A percentile compares a stretch with the other conserved stretches of the same genome.
Conservation (phyloP, 2,797 vertebrate genomes). For the Poecilia gillii region DNA sequence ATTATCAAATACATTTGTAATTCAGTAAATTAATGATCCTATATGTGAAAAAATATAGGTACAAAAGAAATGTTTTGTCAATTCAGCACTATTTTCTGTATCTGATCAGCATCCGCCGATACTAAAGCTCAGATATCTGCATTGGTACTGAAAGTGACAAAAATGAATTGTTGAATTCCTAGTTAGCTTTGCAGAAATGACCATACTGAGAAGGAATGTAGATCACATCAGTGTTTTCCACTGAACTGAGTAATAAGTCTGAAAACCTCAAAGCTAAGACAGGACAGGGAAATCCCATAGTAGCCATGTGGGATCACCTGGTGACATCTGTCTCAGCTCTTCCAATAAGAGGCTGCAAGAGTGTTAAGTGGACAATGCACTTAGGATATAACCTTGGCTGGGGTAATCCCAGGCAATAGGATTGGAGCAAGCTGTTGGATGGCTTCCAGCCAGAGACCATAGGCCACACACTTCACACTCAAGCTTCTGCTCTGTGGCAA, state of each 20-base stretch:
- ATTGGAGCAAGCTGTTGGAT: conserved; percentile 50
- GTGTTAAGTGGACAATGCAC: conserved; percentile 45
- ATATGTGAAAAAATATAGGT: too few species aligned
- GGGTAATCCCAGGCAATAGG: conserved; percentile 69
- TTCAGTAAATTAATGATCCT: too few species aligned
- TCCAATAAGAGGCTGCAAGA: conserved; percentile 43
- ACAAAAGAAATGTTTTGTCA: not conserved
- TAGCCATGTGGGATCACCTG: conserved; percentile 24
- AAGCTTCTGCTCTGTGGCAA: not conserved
- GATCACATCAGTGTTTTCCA: not conserved
- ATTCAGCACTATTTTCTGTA: too few species aligned
- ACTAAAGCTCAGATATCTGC: too few species aligned
- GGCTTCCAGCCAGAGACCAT: conserved; percentile 22
- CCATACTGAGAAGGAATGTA: not conserved
- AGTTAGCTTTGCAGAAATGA: not conserved
- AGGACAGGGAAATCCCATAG: not conserved
- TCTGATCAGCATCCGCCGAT: too few species aligned
- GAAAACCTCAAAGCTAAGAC: not conserved
- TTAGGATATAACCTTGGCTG: conserved; percentile 58
- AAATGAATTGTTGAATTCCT: too few species aligned
- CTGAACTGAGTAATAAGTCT: not conserved
- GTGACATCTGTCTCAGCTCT: conserved; percentile 59
- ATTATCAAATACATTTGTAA: too few species aligned
- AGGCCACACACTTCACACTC: conserved; percentile 9
- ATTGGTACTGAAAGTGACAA: not conserved